Evolutionary conservation across 2,113 vertebrate genomes (phyloP).

Genomic region (Ophiodon elongatus): DNA sequence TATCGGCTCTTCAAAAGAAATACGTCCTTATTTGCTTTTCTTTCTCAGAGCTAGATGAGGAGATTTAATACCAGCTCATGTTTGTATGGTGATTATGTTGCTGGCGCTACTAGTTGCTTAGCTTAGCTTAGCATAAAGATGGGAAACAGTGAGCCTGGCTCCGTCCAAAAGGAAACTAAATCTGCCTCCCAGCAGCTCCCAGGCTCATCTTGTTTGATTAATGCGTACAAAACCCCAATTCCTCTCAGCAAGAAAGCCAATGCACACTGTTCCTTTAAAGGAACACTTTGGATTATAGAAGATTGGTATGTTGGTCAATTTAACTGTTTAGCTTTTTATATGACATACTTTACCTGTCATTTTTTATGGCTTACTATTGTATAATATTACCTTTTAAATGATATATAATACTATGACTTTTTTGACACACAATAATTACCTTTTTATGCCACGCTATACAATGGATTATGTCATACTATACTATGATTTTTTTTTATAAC

Average conservation of each 20-base stretch:
- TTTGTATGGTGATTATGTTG: background rate
- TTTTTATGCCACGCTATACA: too few relatives aligned
- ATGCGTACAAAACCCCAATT: background rate
- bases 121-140: background rate
- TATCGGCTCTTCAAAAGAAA: background rate
- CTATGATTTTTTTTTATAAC: too few relatives aligned
- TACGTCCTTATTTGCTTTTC: background rate
- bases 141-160: background rate
- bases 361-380: too few relatives aligned
- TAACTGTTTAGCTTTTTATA: background rate
- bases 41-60: background rate
- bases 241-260: background rate
- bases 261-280: background rate
- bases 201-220: too few relatives aligned
- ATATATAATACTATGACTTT: too few relatives aligned
- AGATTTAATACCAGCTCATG: background rate
- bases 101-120: background rate
- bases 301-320: background rate
- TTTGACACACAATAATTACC: too few relatives aligned
- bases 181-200: constrained; percentile 1
- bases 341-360: too few relatives aligned
- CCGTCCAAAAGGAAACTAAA: background rate
- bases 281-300: background rate
- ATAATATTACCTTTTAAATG: too few relatives aligned
- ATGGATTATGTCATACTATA: too few relatives aligned